Base-by-base conservation (phyloP, 2,797 vertebrate genomes). In the Sternarchorhynchus goeldii region DNA sequence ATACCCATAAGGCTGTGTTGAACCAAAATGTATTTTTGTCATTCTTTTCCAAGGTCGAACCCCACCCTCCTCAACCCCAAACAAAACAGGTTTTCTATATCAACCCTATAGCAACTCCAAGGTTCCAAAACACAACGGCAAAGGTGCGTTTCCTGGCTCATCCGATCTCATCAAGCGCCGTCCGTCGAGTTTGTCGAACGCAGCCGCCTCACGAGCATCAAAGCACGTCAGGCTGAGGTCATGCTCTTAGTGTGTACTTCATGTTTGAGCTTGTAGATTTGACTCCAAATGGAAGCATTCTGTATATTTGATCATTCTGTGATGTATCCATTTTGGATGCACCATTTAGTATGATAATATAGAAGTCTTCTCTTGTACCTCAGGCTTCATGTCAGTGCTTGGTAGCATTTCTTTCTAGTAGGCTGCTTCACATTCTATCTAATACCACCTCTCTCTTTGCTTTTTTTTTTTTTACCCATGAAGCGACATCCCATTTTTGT, bases 1-100 rank as follows among this genome's bases (percentile, higher is more conserved):
- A 73, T 76, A 57, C 62, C 34, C 67, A 20, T 32, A 64, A 58
- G 50, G 68, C 34, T 14, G 58, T 66, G 75, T 72, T 83, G 75
- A 83, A 82, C 75, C 73, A 65, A 84, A 80, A 50, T 85, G 77
- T 84, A 73, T 84, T 73, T 84, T 59, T 84, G 78, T 86, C 53
- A 82, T 84, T 87, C 65, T 85, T 79, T 77, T 53, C 84, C 68
- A 86, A 88, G 86, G 87, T 88, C 78, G 87, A 87, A 85, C 75
- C 86, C 63, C 84, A 86, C 79, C 82, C 81, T 86, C 81, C 77
- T 77, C 86, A 85, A 79, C 80, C 86, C 76, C 84, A 88, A 85
- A 87, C 86, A 88, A 88, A 88, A 86, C 84, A 84, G 80, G 85
- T 86, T 87, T 88, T 88, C 86, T 88, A 87, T 88, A 86, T 87